Evolutionary conservation across 2,888 invertebrate species (phyloP), one percentile per base, ranked within the genome.

Genomic region (Melieria omissa): DNA sequence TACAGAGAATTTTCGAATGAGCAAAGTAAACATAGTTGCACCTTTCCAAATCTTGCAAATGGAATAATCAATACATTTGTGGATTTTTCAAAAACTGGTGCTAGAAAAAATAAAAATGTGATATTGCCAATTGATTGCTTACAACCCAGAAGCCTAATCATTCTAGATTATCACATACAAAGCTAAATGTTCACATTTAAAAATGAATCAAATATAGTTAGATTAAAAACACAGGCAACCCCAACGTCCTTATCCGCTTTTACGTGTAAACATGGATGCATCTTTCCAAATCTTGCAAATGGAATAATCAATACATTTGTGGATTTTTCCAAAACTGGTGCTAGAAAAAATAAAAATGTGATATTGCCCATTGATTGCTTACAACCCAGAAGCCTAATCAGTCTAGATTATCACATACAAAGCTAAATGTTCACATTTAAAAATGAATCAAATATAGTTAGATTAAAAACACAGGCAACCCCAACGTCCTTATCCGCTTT

Each of bases 241-340:
- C 29, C 29, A 29, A 29, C 29, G 29, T 29, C 29, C 3, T 29
- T 29, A 29, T 29, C 29, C 29, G 2, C 4, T 12, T 41, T 8
- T 58, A 12, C 8, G 12, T 58, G 5, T 41, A 12, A 7, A 58
- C 3, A 47, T 9, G 16, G 45, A 5, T 62, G 65, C 65, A 65
- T 55, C 74, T 70, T 75, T 75, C 73, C 78, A 73, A 55, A 74
- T 12, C 71, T 65, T 75, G 72, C 73, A 66, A 55, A 74, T 12
- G 42, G 66, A 77, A 8, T n/a, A 62, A 52, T 65, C 1, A 16
- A 41, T 65, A 65, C 54, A 42, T 54, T 60, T 46, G 47, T 44
- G 42, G 44, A 61, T 49, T 49, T 67, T 44, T 29, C 14, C 6
- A 60, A n/a, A 41, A 67, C 46, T 52, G 16, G 60, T 67, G 60